Conservation (phyloP, 2,113 vertebrate species). For the Ascaphus truei region DNA sequence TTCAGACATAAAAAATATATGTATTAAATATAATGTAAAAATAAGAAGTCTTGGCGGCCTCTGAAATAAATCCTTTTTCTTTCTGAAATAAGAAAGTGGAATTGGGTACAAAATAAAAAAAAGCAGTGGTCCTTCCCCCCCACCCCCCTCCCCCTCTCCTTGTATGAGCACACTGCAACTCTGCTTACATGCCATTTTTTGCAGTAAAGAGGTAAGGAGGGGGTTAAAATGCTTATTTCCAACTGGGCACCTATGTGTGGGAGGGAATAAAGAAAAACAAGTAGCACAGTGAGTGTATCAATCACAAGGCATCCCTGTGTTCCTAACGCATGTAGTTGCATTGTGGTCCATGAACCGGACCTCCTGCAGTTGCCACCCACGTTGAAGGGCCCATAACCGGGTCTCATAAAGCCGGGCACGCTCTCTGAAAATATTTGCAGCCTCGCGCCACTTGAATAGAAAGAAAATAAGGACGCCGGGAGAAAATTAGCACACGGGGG, state of each 20-base stretch:
- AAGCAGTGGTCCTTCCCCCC: no score
- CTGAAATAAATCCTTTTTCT: no score
- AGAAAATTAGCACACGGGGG: slow-evolving; percentile 35
- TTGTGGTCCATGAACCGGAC: slow-evolving; percentile 20
- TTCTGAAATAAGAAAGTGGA: no score
- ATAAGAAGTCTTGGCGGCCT: no score
- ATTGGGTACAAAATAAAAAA: no score
- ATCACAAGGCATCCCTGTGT: slow-evolving; percentile 32
- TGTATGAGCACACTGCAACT: no score
- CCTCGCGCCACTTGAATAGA: slow-evolving; percentile 36
- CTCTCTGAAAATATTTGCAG: slow-evolving; percentile 36
- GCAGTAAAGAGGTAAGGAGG: neutral
- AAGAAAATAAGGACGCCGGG: slow-evolving; percentile 31
- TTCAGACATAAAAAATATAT: no score
- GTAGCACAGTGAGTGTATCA: slow-evolving; percentile 2
- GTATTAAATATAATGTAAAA: no score
- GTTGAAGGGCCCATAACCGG: slow-evolving; percentile 29
- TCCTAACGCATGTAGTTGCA: slow-evolving; percentile 31
- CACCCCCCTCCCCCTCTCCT: no score
- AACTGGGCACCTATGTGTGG: no score
- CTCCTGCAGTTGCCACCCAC: slow-evolving; percentile 29
- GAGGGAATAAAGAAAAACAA: neutral
- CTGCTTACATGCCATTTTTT: no score
- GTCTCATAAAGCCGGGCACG: slow-evolving; percentile 30
- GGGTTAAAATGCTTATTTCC: slow-evolving; percentile 10